Evolutionary conservation across 2,797 vertebrate species (phyloP).

Genomic region (Gila robusta): DNA sequence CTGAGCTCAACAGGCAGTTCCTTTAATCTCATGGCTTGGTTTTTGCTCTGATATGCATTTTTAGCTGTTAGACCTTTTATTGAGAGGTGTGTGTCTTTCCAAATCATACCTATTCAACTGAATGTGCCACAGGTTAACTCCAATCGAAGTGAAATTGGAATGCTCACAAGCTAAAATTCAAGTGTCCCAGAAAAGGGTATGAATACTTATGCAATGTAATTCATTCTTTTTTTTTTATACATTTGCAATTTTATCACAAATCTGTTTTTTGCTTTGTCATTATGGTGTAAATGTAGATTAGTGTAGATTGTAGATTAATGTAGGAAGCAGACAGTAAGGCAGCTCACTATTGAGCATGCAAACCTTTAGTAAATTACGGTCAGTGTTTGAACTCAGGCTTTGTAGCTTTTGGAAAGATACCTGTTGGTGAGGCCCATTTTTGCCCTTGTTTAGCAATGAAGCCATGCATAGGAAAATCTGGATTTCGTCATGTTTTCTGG

Average conservation of each 20-base stretch:
- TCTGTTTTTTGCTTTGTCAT: neutral
- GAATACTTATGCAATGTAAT: neutral
- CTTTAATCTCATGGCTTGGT: neutral
- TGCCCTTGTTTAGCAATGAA: conserved; percentile 63
- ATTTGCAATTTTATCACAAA: neutral
- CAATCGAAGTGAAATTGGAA: too few relatives aligned
- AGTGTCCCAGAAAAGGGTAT: neutral
- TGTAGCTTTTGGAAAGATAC: neutral
- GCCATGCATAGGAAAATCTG: conserved; percentile 61
- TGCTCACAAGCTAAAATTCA: too few relatives aligned
- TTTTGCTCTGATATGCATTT: neutral
- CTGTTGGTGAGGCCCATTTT: conserved; percentile 46
- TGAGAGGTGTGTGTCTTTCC: neutral
- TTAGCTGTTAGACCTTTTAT: neutral
- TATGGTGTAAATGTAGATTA: neutral
- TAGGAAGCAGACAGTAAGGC: neutral
- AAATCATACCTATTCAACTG: neutral
- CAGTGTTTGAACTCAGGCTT: neutral
- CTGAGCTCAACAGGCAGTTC: neutral
- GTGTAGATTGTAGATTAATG: neutral
- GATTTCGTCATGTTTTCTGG: conserved; percentile 67
- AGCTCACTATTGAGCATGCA: neutral
- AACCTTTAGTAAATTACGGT: neutral
- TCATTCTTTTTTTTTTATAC: neutral
- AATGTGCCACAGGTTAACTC: neutral